Base-by-base conservation (phyloP, 2,888 invertebrate genomes). In the Eupithecia tripunctaria region DNA sequence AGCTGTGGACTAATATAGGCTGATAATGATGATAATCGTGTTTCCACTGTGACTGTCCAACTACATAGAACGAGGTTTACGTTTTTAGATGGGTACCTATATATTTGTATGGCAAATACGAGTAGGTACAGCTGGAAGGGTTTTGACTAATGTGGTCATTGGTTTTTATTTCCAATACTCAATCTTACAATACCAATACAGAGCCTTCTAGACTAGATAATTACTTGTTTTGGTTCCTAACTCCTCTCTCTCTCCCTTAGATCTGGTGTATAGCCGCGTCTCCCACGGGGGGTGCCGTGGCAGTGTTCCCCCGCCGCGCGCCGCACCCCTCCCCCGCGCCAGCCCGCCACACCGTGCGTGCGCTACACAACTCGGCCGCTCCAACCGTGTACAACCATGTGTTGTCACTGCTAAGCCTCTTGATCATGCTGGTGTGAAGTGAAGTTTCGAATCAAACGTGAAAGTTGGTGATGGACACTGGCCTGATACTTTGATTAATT, bases 221-320 rank as follows among this genome's bases (percentile, higher is more conserved):
- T 43, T 47, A 7, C 18, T 43, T 43, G 6, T 18, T 2, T 43
- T 5, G 36, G 36, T 43, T 43, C 1, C 1, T 51, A 3, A 51
- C 3, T 10, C 21, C 21, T 51, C 21, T 21, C 21, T 21, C 51
- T 51, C 0, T 10, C 21, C 1, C 51, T 51, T 10, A 87, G 87
- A 88, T 91, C 63, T 93, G 92, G 93, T 93, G 93, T 74, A 88
- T 91, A 63, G 92, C 90, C 0, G 88, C 86, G 1, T 82, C 86
- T 0, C 76, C 84, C 0, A 82, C 77, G 4, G 87, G 88, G 1
- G 93, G 91, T 0, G 91, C 92, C 1, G 92, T 92, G 64, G 93
- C 93, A 0, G 92, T 93, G 79, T 91, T 91, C 83, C 91, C 91
- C 7, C 86, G 89, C 47, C 84, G 87, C 65, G 78, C 84, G 7